Evolutionary conservation across 2,797 vertebrate genomes (phyloP).

Genomic region (Enteromius radiatus): DNA sequence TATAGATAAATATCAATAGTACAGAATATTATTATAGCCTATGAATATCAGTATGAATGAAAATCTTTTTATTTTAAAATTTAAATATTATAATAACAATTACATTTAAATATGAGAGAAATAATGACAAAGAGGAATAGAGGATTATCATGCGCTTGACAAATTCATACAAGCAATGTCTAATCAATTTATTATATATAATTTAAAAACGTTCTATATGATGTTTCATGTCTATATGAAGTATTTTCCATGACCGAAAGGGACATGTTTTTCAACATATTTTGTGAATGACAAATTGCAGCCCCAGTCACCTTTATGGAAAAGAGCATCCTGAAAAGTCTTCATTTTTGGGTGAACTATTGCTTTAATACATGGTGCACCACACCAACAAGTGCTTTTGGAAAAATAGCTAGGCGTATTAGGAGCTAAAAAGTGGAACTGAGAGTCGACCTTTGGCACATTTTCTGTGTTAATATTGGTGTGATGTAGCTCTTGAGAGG

Average conservation of each 20-base stretch:
- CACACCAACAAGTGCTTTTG: neutral
- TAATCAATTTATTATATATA: too few species aligned
- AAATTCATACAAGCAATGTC: too few species aligned
- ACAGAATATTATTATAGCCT: neutral
- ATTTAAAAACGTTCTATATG: neutral
- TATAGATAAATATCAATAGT: neutral
- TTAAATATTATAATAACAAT: neutral
- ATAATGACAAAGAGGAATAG: neutral
- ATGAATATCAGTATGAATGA: neutral
- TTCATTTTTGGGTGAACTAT: slow-evolving; percentile 1
- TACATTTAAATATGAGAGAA: neutral
- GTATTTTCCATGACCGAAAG: neutral
- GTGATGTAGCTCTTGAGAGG: slow-evolving; percentile 15
- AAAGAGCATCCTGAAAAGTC: neutral
- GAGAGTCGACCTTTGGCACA: slow-evolving; percentile 26
- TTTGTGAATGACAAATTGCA: neutral
- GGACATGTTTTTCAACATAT: neutral
- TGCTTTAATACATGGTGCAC: slow-evolving; percentile 3
- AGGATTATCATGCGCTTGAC: neutral
- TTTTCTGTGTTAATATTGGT: slow-evolving; percentile 22
- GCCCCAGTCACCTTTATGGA: neutral
- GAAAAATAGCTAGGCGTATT: slow-evolving; percentile 11
- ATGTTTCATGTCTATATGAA: neutral
- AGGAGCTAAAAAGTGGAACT: slow-evolving; percentile 12
- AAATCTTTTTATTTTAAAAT: neutral